phyloP scores from a whole-genome alignment of 2,888 invertebrate species.

The Brachyopa scutellaris region DNA sequence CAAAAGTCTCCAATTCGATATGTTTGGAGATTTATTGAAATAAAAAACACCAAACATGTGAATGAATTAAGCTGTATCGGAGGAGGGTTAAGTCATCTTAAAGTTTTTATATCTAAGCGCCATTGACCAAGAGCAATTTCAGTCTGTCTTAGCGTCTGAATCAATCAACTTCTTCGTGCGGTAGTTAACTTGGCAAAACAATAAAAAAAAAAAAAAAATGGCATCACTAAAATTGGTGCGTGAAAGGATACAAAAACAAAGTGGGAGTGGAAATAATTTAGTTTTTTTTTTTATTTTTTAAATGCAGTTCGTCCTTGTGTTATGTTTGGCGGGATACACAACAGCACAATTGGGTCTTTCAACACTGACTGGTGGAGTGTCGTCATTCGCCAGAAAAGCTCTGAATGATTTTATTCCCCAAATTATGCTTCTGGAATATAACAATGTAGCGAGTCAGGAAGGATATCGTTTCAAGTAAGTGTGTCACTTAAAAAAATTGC shows the following conservation, averaged over 20 bases:
- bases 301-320: slow-evolving; percentile 55
- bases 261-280: background rate
- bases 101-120: slow-evolving; percentile 46
- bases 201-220: slow-evolving; percentile 31
- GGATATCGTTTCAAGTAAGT: slow-evolving; percentile 80
- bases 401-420: slow-evolving; percentile 77
- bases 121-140: slow-evolving; percentile 33
- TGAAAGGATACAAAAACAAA: background rate
- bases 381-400: slow-evolving; percentile 57
- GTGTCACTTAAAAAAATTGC: no score
- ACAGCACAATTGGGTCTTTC: slow-evolving; percentile 29
- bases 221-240: slow-evolving; percentile 51
- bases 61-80: no score
- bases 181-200: background rate
- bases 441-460: slow-evolving; percentile 77
- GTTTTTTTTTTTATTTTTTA: background rate
- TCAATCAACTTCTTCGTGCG: slow-evolving; percentile 57
- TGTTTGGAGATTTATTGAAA: no score
- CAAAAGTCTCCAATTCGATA: no score
- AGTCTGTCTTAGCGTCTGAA: slow-evolving; percentile 54
- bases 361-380: background rate
- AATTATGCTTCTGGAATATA: slow-evolving; percentile 77
- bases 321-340: slow-evolving; percentile 38
- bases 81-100: slow-evolving; percentile 1
- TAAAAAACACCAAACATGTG: no score